Evolutionary conservation across 1,140 invertebrate species (phyloP), one percentile per base, ranked within the genome.

Genomic region (Pseudobourletiella spinata): DNA sequence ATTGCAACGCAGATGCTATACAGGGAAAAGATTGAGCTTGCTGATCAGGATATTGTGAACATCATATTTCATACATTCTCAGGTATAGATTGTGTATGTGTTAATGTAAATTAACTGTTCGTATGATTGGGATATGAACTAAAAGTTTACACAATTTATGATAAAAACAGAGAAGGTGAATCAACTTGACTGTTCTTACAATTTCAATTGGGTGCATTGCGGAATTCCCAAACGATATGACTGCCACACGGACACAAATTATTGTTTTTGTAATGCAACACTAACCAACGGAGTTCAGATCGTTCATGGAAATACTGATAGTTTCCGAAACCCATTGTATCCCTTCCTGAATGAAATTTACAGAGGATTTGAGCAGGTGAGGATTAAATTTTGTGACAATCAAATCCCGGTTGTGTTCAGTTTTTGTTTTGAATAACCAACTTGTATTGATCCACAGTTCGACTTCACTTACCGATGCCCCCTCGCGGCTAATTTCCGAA

Each of bases 21-120:
- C 76, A 87, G 84, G 69, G 72, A 87, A 8, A 86, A 91, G 71
- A 91, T 96, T 50, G 92, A 89, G 2, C 96, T 90, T 89, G 94
- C 93, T 16, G 93, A 97, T 77, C 94, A 97, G 77, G 93, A 96
- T 78, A 91, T 97, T 60, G 91, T 96, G 65, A 97, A 97, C 74
- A 93, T 96, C 66, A 87, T 95, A 70, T 96, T 96, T 74, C 87
- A 93, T 76, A 89, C 85, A 76, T 85, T 94, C 80, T 85, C 89
- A 70, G 83, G 84, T 85, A 73, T 63, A 26, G 18, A 1, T 55
- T 26, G n/a, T 46, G 42, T 35, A 26, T 28, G 29, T 50, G 3
- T 52, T 52, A 22, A 26, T 52, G 8, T 39, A 22, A 44, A 30
- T 6, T 32, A 15, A 11, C n/a, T 1, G 28, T 2, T 42, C 24